Percentiles rank a stretch among this genome's conserved stretches.
Evolutionary conservation across 2,113 vertebrate genomes (phyloP).

Genomic region (Cavia porcellus): DNA sequence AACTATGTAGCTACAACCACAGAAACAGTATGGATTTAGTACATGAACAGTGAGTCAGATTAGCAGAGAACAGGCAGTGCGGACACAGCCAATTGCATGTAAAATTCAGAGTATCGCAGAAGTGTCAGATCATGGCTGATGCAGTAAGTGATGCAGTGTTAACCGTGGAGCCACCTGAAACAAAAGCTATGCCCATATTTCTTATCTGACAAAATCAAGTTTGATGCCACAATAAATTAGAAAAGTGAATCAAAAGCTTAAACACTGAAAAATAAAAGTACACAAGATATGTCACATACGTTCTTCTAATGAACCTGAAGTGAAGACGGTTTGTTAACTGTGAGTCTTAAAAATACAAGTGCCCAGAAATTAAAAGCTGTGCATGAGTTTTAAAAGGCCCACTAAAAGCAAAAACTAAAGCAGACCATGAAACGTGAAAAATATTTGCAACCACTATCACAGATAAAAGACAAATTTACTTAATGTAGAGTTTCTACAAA

Average conservation of each 20-base stretch:
- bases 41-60: background rate
- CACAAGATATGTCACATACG: background rate
- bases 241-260: conserved; percentile 25
- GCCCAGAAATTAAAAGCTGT: background rate
- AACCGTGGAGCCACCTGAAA: background rate
- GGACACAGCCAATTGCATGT: background rate
- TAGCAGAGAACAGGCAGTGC: background rate
- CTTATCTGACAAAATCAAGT: background rate
- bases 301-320: background rate
- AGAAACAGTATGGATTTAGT: background rate
- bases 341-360: background rate
- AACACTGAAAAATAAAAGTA: background rate
- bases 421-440: background rate
- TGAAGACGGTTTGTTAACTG: background rate
- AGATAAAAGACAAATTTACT: background rate
- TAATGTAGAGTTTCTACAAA: background rate
- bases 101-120: background rate
- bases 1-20: background rate
- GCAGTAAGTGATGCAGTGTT: background rate
- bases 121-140: background rate
- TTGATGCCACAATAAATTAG: background rate
- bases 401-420: background rate
- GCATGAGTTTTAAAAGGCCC: background rate
- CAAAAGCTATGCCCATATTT: background rate
- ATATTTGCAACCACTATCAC: background rate